These are phyloP conservation scores for Urocynchramus pylzowi DNA, from an alignment of 2,113 vertebrate species.

Conservation along the genomic window DNA sequence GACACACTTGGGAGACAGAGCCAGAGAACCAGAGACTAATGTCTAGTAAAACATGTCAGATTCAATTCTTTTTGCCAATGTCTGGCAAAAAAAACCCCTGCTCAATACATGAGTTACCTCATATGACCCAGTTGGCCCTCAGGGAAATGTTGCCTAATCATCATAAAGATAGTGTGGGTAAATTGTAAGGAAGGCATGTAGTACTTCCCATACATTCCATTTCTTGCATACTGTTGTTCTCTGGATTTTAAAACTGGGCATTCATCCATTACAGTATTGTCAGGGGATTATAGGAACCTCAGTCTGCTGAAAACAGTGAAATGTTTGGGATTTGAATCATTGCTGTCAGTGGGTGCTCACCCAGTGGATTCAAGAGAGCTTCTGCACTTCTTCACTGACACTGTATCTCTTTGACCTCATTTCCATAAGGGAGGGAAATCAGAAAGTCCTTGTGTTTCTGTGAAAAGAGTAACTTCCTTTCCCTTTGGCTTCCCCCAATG, in stretches of 20 bases:
- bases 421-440: not conserved
- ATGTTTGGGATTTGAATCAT: slow-evolving; percentile 33
- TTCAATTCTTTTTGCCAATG: slow-evolving; percentile 45
- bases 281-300: not conserved
- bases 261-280: not conserved
- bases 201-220: not conserved
- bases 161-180: not conserved
- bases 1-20: not conserved
- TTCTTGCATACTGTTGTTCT: not conserved
- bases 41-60: slow-evolving; percentile 61
- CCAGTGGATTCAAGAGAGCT: not conserved
- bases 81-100: not conserved
- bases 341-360: not conserved
- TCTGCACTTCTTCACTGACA: slow-evolving; percentile 36
- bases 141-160: not conserved
- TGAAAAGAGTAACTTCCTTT: not conserved
- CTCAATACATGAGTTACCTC: slow-evolving; percentile 39
- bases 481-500: not conserved
- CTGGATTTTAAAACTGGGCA: not conserved
- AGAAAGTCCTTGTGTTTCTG: not conserved
- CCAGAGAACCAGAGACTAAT: slow-evolving; percentile 53
- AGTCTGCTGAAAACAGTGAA: not conserved
- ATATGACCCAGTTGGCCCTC: slow-evolving; percentile 16
- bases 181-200: not conserved
- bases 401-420: not conserved